phyloP scores from a whole-genome alignment of 2,797 vertebrate genomes.

The Selene dorsalis region DNA sequence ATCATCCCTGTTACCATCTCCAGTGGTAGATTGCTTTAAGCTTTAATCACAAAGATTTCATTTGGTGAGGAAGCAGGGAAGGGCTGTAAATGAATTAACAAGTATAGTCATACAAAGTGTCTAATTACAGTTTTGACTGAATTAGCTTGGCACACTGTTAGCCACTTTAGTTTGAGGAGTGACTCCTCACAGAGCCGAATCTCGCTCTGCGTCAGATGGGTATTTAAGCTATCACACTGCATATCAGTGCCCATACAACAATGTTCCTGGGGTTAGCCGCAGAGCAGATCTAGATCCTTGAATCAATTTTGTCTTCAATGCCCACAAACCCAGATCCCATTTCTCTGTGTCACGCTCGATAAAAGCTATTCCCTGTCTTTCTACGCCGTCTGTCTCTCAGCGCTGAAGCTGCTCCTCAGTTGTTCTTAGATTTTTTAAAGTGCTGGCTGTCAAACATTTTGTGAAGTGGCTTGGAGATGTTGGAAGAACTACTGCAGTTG shows the following conservation, averaged over 20 bases:
- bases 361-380: slow-evolving; percentile 77
- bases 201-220: slow-evolving; percentile 34
- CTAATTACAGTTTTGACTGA: slow-evolving; percentile 72
- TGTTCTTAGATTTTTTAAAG: slow-evolving; percentile 64
- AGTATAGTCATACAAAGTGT: slow-evolving; percentile 56
- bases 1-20: slow-evolving; percentile 49
- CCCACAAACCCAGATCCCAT: slow-evolving; percentile 78
- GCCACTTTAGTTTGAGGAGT: slow-evolving; percentile 42
- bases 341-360: slow-evolving; percentile 82
- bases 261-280: slow-evolving; percentile 59
- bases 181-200: slow-evolving; percentile 48
- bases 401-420: slow-evolving; percentile 65
- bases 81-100: slow-evolving; percentile 57
- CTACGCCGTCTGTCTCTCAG: slow-evolving; percentile 58
- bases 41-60: slow-evolving; percentile 65
- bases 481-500: slow-evolving; percentile 14
- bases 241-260: slow-evolving; percentile 67
- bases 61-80: slow-evolving; percentile 37
- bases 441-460: slow-evolving; percentile 50
- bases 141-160: slow-evolving; percentile 63
- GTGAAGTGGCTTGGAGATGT: slow-evolving; percentile 36
- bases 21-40: slow-evolving; percentile 47
- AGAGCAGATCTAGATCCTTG: slow-evolving; percentile 65
- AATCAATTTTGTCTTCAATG: slow-evolving; percentile 82
- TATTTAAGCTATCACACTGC: slow-evolving; percentile 68